A percentile compares a stretch with the other conserved stretches of the same genome.
These are phyloP conservation scores for Eublepharis macularius DNA, from an alignment of 2,113 vertebrate species.

Conservation along the genomic window DNA sequence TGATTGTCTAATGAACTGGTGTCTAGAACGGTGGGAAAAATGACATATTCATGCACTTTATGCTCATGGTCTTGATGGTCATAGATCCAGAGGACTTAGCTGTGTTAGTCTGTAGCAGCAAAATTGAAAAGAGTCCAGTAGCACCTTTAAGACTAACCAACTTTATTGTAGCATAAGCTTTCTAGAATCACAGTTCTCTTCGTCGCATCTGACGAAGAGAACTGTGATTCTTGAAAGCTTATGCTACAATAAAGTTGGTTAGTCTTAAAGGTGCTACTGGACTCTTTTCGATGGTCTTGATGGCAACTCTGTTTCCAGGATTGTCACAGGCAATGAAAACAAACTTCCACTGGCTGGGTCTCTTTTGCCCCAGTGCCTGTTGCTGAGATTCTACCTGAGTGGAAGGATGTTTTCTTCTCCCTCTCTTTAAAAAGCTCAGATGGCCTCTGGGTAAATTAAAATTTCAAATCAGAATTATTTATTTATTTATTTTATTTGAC, in stretches of 20 bases:
- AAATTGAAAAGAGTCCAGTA: no score
- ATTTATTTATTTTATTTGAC: no score
- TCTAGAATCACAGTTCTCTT: no score
- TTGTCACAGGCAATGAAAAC: constrained; percentile 30
- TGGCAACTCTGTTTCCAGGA: constrained; percentile 29
- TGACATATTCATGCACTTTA: constrained; percentile 25
- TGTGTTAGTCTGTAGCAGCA: no score
- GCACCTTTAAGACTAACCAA: no score
- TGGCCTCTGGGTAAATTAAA: constrained; percentile 29
- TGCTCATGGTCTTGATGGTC: constrained; percentile 40
- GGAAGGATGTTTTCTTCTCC: constrained; percentile 45
- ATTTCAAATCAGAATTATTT: constrained; percentile 33
- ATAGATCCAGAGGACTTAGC: no score
- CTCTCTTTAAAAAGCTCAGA: constrained; percentile 51
- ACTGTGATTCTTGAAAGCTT: no score
- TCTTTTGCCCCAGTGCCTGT: constrained; percentile 24
- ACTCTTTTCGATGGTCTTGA: constrained; percentile 50
- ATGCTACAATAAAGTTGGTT: no score
- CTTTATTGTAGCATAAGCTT: no score
- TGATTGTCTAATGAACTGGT: constrained; percentile 69
- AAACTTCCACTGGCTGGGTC: constrained; percentile 43
- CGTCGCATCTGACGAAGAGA: no score
- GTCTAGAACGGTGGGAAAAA: constrained; percentile 64
- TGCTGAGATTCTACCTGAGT: constrained; percentile 49
- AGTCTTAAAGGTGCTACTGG: no score